phyloP scores from a whole-genome alignment of 2,888 invertebrate genomes.

The Phlogophora meticulosa region DNA sequence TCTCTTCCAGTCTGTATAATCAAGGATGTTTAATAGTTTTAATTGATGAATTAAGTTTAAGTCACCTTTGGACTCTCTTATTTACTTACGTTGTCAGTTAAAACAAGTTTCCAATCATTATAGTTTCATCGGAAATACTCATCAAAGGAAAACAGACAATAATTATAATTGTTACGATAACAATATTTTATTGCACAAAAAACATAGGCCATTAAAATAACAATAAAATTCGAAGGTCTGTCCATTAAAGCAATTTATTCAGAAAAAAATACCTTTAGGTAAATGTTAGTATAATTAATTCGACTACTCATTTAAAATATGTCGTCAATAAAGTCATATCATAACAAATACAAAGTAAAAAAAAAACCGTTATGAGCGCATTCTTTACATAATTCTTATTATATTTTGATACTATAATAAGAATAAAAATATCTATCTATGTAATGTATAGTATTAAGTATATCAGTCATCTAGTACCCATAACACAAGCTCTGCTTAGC shows the following conservation, averaged over 20 bases:
- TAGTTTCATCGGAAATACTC: conserved; percentile 41
- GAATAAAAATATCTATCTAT: too few species aligned
- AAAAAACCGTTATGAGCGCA: too few species aligned
- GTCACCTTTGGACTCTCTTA: background rate
- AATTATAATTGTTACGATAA: conserved; percentile 52
- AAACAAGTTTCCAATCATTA: conserved; percentile 50
- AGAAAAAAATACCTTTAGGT: background rate
- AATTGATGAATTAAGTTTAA: conserved; percentile 20
- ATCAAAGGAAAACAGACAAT: conserved; percentile 39
- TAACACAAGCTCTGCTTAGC: too few species aligned
- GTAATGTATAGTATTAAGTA: too few species aligned
- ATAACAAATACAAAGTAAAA: background rate
- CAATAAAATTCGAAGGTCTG: conserved; percentile 32
- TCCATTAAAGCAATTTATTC: conserved; percentile 34
- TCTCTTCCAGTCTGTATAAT: too few species aligned
- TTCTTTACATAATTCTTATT: too few species aligned
- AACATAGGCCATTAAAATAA: conserved; percentile 36
- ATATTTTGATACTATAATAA: too few species aligned
- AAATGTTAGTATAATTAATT: too few species aligned
- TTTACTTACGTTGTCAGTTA: conserved; percentile 2
- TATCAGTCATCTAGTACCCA: too few species aligned
- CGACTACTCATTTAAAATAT: conserved; percentile 26
- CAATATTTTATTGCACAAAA: conserved; percentile 48
- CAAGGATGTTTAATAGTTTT: conserved; percentile 5
- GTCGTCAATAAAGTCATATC: conserved; percentile 29